Evolutionary conservation across 2,797 vertebrate genomes (phyloP).

Genomic region (Typhlichthys eigenmanni): DNA sequence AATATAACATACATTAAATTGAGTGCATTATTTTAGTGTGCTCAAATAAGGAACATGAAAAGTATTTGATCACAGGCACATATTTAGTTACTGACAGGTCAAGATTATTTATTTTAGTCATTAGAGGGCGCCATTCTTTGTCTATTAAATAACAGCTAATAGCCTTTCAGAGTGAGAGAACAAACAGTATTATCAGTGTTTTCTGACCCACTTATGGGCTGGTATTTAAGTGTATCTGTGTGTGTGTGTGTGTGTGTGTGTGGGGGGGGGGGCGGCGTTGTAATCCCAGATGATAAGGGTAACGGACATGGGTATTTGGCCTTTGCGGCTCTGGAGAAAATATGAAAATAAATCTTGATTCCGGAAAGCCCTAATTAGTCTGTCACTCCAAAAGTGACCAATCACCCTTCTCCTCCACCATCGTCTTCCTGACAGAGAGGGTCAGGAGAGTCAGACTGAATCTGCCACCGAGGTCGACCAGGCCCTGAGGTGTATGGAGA

Average conservation of each 20-base stretch:
- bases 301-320: constrained; percentile 23
- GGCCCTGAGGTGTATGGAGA: constrained; percentile 61
- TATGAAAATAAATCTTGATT: constrained; percentile 76
- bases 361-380: constrained; percentile 76
- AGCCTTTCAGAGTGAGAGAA: not conserved
- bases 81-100: not conserved
- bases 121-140: constrained; percentile 59
- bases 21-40: no score
- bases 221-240: constrained; percentile 1
- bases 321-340: constrained; percentile 69
- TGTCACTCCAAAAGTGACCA: constrained; percentile 65
- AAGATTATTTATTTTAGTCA: constrained; percentile 28
- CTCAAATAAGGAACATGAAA: no score
- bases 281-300: constrained; percentile 34
- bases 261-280: not conserved
- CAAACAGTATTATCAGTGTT: constrained; percentile 27
- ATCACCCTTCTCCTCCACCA: constrained; percentile 28
- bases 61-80: no score
- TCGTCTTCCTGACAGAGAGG: constrained; percentile 66
- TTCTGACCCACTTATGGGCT: constrained; percentile 20
- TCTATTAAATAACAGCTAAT: constrained; percentile 6
- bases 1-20: no score
- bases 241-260: constrained; percentile 2
- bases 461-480: constrained; percentile 70
- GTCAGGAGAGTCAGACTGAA: constrained; percentile 77